phyloP scores from a whole-genome alignment of 2,888 invertebrate genomes.

The Drosophila peninsularis region DNA sequence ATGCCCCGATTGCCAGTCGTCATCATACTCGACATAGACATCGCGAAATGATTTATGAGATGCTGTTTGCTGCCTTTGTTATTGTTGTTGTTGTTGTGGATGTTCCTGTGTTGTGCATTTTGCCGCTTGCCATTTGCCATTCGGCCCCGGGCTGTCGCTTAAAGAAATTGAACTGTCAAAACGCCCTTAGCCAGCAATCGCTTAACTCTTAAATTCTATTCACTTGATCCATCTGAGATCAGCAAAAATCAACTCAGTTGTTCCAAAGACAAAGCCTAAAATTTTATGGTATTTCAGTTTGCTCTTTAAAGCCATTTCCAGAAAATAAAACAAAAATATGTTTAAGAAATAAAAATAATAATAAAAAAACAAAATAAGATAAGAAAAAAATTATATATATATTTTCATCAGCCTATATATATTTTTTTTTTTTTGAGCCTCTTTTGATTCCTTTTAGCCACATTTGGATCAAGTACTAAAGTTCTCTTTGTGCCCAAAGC shows the following conservation, averaged over 20 bases:
- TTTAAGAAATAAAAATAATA: too few species aligned
- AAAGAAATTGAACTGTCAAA: slow-evolving; percentile 75
- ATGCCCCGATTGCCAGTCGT: slow-evolving; percentile 73
- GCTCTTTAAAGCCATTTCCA: not conserved
- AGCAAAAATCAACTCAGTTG: not conserved
- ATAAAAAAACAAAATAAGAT: too few species aligned
- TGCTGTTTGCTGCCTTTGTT: slow-evolving; percentile 35
- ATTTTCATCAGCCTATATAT: too few species aligned
- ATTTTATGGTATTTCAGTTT: not conserved
- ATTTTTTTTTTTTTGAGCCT: too few species aligned
- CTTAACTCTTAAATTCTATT: slow-evolving; percentile 53
- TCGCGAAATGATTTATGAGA: slow-evolving; percentile 77
- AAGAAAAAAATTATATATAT: too few species aligned
- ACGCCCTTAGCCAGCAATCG: slow-evolving; percentile 44
- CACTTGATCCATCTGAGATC: slow-evolving; percentile 24
- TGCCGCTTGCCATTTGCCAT: slow-evolving; percentile 26
- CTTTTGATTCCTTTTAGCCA: not conserved
- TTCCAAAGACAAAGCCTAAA: not conserved
- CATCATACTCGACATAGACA: slow-evolving; percentile 77
- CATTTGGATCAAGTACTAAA: not conserved
- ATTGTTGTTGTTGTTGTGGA: slow-evolving; percentile 19
- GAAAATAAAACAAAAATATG: too few species aligned
- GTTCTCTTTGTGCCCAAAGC: not conserved
- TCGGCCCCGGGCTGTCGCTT: slow-evolving; percentile 29
- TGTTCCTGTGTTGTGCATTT: slow-evolving; percentile 38